Conservation (phyloP, 1,140 invertebrate species). For the Paramacrobiotus metropolitanus region DNA sequence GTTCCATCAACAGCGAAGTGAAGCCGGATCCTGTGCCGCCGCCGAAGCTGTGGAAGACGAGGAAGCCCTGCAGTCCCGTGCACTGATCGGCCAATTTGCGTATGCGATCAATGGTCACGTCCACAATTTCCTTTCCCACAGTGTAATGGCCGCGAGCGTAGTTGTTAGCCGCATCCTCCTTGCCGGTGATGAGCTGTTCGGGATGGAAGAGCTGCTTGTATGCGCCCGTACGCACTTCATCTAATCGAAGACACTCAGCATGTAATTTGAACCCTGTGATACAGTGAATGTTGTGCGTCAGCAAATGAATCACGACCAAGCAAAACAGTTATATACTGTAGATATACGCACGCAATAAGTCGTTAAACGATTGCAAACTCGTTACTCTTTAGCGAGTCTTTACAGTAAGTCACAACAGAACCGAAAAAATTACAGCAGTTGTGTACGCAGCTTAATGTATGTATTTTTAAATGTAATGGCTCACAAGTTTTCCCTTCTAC, state of each 20-base stretch:
- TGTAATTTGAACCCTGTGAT: too few relatives aligned
- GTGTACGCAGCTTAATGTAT: too few relatives aligned
- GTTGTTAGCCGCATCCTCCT: conserved; percentile 25
- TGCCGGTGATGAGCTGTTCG: conserved; percentile 22
- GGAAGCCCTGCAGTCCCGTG: conserved; percentile 25
- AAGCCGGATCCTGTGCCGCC: conserved; percentile 19
- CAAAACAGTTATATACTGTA: too few relatives aligned
- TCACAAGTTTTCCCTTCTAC: too few relatives aligned
- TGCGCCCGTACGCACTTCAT: conserved; percentile 16
- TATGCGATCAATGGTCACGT: conserved; percentile 11
- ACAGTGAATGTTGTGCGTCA: too few relatives aligned
- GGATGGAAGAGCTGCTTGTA: conserved; percentile 23
- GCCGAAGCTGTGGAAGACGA: conserved; percentile 26
- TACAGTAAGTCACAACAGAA: too few relatives aligned
- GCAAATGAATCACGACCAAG: too few relatives aligned
- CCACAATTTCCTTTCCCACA: conserved; percentile 23
- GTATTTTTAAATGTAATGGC: too few relatives aligned
- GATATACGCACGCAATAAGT: too few relatives aligned
- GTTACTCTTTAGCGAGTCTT: too few relatives aligned
- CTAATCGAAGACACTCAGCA: conserved; percentile 11
- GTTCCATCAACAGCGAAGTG: conserved; percentile 27
- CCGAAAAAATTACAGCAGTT: too few relatives aligned
- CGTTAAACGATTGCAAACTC: too few relatives aligned
- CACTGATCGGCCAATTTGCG: conserved; percentile 18
- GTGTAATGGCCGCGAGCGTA: conserved; percentile 27